phyloP scores from a whole-genome alignment of 2,113 vertebrate genomes.

The Cepphus grylle region DNA sequence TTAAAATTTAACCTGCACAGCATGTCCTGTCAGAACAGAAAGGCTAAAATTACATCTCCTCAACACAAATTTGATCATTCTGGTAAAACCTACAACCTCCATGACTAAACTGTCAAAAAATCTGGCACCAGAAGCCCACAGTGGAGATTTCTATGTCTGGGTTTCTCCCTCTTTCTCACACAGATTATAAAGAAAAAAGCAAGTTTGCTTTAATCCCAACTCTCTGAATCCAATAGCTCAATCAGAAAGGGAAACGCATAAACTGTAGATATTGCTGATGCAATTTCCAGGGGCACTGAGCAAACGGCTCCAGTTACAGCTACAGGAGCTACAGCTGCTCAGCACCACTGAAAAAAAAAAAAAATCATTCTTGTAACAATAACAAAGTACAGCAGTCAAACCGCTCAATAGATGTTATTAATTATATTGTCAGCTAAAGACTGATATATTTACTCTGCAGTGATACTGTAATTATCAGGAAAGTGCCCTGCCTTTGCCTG shows the following conservation, averaged over 20 bases:
- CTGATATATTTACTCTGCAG: slow-evolving; percentile 1
- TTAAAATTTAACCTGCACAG: background rate
- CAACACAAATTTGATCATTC: slow-evolving; percentile 16
- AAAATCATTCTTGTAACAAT: background rate
- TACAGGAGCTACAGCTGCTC: background rate
- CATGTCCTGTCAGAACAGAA: background rate
- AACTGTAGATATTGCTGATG: background rate
- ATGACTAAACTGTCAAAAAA: background rate
- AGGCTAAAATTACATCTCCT: background rate
- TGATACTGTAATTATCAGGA: slow-evolving; percentile 17
- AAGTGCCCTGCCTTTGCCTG: slow-evolving; percentile 9
- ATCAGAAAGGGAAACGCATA: background rate
- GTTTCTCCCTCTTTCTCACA: background rate
- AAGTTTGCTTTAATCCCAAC: background rate
- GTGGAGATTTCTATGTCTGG: background rate
- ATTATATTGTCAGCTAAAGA: slow-evolving; percentile 13
- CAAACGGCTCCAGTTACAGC: background rate
- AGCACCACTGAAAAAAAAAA: background rate
- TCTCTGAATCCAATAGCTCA: background rate
- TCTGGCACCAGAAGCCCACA: background rate
- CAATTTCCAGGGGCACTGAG: background rate
- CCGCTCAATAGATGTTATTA: background rate
- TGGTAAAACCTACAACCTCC: background rate
- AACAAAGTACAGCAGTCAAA: background rate
- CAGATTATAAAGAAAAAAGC: background rate